A percentile compares a stretch with the other conserved stretches of the same genome.
Conservation (phyloP, 2,113 vertebrate genomes). For the Deroptyus accipitrinus region DNA sequence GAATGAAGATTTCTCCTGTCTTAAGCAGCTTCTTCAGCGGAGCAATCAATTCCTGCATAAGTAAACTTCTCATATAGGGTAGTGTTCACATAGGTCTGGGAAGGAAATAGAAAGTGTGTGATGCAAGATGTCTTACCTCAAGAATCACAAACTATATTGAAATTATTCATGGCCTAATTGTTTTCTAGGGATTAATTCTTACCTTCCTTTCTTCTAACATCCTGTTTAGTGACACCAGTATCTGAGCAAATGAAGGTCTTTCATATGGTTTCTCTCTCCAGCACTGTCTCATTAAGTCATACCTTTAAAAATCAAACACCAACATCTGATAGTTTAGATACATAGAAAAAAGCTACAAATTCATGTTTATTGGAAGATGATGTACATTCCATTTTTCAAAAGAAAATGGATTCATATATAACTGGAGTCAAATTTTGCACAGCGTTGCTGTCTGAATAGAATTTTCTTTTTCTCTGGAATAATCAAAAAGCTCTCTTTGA, state of each 20-base stretch:
- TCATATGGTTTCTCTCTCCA: constrained; percentile 90
- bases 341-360: neutral
- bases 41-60: constrained; percentile 89
- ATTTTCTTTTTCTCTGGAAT: neutral
- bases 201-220: constrained; percentile 92
- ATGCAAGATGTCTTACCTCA: neutral
- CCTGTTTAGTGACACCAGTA: constrained; percentile 83
- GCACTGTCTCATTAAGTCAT: constrained; percentile 87
- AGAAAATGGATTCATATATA: neutral
- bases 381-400: neutral
- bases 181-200: neutral
- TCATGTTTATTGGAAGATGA: neutral
- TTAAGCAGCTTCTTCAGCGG: constrained; percentile 87
- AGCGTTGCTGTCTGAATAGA: neutral
- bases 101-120: neutral
- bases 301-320: constrained; percentile 70
- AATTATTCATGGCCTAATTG: neutral
- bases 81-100: constrained; percentile 88
- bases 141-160: neutral
- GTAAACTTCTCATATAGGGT: constrained; percentile 90
- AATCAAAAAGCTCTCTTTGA: neutral
- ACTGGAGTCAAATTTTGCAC: neutral
- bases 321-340: neutral
- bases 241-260: constrained; percentile 87
- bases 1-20: neutral